Evolutionary conservation across 2,113 vertebrate species (phyloP).

Genomic region (Poeciliopsis retropinna): DNA sequence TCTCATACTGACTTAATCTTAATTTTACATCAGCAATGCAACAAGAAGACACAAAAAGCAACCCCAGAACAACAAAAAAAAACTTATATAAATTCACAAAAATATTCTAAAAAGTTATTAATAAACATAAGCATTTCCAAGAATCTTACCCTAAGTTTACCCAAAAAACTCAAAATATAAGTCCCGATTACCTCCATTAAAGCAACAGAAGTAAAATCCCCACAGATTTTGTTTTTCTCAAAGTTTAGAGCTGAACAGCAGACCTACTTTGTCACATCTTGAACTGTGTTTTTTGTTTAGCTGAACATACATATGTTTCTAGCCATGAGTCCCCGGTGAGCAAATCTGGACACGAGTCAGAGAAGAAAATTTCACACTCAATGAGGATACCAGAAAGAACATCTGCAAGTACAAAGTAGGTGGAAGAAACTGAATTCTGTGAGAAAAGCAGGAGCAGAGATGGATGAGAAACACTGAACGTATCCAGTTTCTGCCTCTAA

Average conservation of each 20-base stretch:
- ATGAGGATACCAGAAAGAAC: constrained; percentile 2
- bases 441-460: constrained; percentile 26
- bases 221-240: not conserved
- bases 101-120: too few relatives aligned
- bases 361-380: constrained; percentile 7
- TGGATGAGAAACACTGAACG: constrained; percentile 25
- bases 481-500: constrained; percentile 60
- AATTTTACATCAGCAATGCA: too few relatives aligned
- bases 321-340: not conserved
- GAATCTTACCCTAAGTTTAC: not conserved
- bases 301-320: not conserved
- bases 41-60: too few relatives aligned
- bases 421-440: constrained; percentile 13
- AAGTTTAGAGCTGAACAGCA: too few relatives aligned
- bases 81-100: too few relatives aligned
- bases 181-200: not conserved
- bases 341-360: constrained; percentile 1
- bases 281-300: not conserved
- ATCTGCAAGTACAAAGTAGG: constrained; percentile 26
- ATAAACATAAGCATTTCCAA: too few relatives aligned
- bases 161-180: not conserved
- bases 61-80: too few relatives aligned
- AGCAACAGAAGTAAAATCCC: not conserved
- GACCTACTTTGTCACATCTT: not conserved
- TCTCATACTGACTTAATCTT: too few relatives aligned